phyloP scores from a whole-genome alignment of 1,140 invertebrate species.

The Bombus terrestris region DNA sequence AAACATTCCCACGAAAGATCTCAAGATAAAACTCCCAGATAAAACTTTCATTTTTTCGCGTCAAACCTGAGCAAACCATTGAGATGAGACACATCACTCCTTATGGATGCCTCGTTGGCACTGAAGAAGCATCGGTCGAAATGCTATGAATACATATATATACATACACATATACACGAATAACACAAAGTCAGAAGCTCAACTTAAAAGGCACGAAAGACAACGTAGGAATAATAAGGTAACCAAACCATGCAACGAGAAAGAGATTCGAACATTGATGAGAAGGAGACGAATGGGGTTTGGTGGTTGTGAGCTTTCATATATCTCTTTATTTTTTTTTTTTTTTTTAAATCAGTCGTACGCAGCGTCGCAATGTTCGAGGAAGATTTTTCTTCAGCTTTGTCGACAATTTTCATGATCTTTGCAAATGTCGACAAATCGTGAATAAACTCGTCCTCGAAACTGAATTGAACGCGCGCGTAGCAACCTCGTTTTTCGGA shows the following conservation, averaged over 20 bases:
- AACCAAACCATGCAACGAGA: conserved; percentile 84
- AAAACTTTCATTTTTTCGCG: background rate
- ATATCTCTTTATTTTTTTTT: background rate
- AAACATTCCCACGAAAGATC: no score
- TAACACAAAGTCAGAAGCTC: conserved; percentile 77
- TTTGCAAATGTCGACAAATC: background rate
- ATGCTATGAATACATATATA: conserved; percentile 46
- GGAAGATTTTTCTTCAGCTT: background rate
- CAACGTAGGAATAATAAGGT: conserved; percentile 81
- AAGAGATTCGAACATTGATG: conserved; percentile 66
- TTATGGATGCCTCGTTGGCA: conserved; percentile 54
- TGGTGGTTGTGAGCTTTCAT: conserved; percentile 11
- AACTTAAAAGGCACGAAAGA: conserved; percentile 82
- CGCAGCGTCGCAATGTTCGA: conserved; percentile 33
- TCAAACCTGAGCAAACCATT: background rate
- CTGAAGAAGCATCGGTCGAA: conserved; percentile 45
- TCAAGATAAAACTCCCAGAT: background rate
- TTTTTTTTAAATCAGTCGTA: background rate
- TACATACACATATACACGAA: conserved; percentile 60
- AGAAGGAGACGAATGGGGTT: conserved; percentile 20
- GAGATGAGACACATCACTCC: background rate
- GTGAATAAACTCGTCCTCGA: conserved; percentile 21
- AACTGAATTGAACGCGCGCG: background rate
- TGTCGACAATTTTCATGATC: background rate
- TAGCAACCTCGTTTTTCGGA: conserved; percentile 40